Base-by-base conservation (phyloP, 2,888 invertebrate genomes). In the Cryptus armator region DNA sequence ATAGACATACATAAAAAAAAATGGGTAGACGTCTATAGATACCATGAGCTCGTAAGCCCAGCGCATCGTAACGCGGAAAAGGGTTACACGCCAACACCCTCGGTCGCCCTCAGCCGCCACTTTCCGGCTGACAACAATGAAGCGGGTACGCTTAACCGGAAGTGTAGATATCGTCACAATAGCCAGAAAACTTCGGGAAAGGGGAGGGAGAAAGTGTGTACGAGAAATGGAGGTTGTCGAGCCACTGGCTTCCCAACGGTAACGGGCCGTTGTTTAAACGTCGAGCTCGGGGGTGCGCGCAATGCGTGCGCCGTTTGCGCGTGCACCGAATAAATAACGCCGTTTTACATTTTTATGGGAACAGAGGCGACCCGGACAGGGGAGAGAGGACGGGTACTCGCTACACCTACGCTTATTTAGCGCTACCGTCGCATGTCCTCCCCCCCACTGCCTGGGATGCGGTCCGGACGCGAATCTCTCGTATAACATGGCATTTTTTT, bases 331-430 rank as follows among this genome's bases (percentile, higher is more conserved):
- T 91, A 92, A 92, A 92, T 92, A 91, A 91, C 90, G 86, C 79
- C 83, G 89, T 84, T 92, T 91, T 91, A 90, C 91, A 91, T 90
- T 91, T 92, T 92, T 92, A 91, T 89, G 89, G 88, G 59, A 64
- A 81, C 82, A 37, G 70, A 66, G 86, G 37, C 37, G 7, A 9
- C 37, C 37, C 84, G 44, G 64, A 37, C 19, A 51, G 14, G 29
- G 19, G 29, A 88, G 83, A 82, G 79, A 85, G 81, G 71, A 80
- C 79, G 71, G 37, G 16, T 16, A 66, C 37, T 43, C 43, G 66
- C 66, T 43, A 66, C 51, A n/a, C 66, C 43, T 43, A 43, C 66
- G 82, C 85, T 89, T 86, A 86, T 87, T 89, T 85, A 88, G 81
- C 83, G 85, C 19, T 80, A 43, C n/a, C 4, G 66, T 43, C 43